Base-by-base conservation (phyloP, 2,888 invertebrate species). In the Osmoderma eremita region DNA sequence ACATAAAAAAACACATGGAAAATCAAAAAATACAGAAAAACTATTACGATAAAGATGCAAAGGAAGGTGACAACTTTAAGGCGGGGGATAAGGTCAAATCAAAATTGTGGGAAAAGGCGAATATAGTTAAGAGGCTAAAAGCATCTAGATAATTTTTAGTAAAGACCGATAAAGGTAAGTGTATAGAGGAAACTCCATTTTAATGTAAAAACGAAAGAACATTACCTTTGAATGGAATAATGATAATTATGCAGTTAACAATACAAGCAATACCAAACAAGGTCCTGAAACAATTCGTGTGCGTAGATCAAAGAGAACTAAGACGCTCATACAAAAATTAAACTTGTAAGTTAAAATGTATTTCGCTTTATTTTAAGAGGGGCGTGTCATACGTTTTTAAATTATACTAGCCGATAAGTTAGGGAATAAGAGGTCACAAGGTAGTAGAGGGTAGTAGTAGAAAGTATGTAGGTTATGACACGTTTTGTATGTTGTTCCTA, bases 11-110 rank as follows among this genome's bases (percentile, higher is more conserved):
- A 49, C 12, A 24, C 0, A 2, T 12, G 13, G 50, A 50, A 24
- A 50, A 50, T 50, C 50, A 50, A 13, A 50, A 50, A 13, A 53
- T 17, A 17, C 53, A 53, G 36, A 53, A 53, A 36, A 17, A 36
- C 8, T 15, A 51, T 15, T 53, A 53, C 36, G 38, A 53, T 38
- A 53, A 30, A 53, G 17, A 53, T 53, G 15, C 30, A 22, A 30
- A n/a, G 50, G 13, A 50, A 24, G 50, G 13, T 24, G 15, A 30
- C 24, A 24, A 50, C 50, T 50, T 38, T 53, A 30, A 51, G 30
- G 51, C 51, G 30, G 30, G 51, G 30, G 10, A 51, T 51, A 51
- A n/a, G 51, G 30, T 51, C 10, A 30, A 2, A 30, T 4, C 30
- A 30, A 30, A 30, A 30, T 5, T 30, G 10, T 51, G 51, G 30